Percentiles rank a stretch among this genome's conserved stretches.
Evolutionary conservation across 2,888 invertebrate genomes (phyloP).

Genomic region (Dilophus febrilis): DNA sequence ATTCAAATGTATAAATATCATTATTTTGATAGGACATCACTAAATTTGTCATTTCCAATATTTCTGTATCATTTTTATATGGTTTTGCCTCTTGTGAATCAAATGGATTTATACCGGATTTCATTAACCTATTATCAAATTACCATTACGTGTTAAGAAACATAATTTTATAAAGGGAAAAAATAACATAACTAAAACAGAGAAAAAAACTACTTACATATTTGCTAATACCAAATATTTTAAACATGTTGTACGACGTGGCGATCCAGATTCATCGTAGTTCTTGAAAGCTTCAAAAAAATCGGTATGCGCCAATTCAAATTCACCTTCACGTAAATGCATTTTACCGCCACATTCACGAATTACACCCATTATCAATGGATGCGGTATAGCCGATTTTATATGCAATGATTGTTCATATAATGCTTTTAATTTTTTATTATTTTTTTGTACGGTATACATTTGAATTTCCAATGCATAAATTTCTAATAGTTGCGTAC

Average conservation of each 20-base stretch:
- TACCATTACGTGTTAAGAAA: too few species aligned
- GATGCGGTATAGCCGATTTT: constrained; percentile 99
- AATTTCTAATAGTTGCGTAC: constrained; percentile 93
- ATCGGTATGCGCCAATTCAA: constrained; percentile 97
- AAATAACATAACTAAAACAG: not conserved
- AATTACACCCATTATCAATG: constrained; percentile 98
- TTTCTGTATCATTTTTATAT: constrained; percentile 98
- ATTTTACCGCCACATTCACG: constrained; percentile 99
- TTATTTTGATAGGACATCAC: constrained; percentile 96
- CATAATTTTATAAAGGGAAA: too few species aligned
- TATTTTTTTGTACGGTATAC: constrained; percentile 99
- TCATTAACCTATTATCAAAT: constrained; percentile 94
- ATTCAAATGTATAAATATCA: constrained; percentile 95
- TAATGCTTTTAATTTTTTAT: constrained; percentile 87
- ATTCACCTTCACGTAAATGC: constrained; percentile 97
- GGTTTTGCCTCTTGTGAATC: constrained; percentile 99
- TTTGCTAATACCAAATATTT: constrained; percentile 97
- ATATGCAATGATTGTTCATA: constrained; percentile 98
- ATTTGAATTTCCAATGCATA: constrained; percentile 99
- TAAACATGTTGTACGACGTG: constrained; percentile 87
- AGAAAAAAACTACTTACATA: constrained; percentile 54
- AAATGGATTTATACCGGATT: constrained; percentile 98
- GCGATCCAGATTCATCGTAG: constrained; percentile 97
- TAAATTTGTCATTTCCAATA: constrained; percentile 96
- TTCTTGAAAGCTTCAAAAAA: constrained; percentile 99